These are phyloP conservation scores for Ptychodera flava DNA, from an alignment of 35 echinoderm and acorn worm genomes.

Conservation along the genomic window DNA sequence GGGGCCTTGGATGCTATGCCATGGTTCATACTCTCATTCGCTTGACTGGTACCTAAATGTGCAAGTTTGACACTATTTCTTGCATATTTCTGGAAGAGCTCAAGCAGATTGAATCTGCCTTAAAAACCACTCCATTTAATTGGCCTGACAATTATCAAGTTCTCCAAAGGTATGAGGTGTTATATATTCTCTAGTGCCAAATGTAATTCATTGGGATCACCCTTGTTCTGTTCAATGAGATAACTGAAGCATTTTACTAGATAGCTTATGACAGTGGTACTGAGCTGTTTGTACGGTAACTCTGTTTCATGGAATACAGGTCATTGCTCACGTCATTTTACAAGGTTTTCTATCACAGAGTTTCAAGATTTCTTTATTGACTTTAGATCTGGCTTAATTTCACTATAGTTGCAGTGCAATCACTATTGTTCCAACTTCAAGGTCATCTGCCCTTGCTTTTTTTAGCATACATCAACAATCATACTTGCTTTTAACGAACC, in stretches of 20 bases:
- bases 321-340: background rate
- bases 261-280: background rate
- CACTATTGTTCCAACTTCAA: background rate
- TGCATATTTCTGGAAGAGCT: background rate
- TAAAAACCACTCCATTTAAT: background rate
- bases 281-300: background rate
- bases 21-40: too few species aligned
- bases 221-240: background rate
- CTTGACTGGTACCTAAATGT: background rate
- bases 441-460: background rate
- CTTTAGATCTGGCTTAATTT: background rate
- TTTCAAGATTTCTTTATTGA: background rate
- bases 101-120: background rate
- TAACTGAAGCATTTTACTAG: background rate
- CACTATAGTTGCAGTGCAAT: background rate
- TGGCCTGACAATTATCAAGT: background rate
- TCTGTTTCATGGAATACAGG: background rate
- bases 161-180: background rate
- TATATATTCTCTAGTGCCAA: background rate
- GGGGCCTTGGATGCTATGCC: too few species aligned
- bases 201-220: background rate
- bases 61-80: background rate
- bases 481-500: background rate
- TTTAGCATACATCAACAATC: background rate
- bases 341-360: background rate